Evolutionary conservation across 1,140 invertebrate species (phyloP), one percentile per base, ranked within the genome.

Genomic region (Cylas formicarius): DNA sequence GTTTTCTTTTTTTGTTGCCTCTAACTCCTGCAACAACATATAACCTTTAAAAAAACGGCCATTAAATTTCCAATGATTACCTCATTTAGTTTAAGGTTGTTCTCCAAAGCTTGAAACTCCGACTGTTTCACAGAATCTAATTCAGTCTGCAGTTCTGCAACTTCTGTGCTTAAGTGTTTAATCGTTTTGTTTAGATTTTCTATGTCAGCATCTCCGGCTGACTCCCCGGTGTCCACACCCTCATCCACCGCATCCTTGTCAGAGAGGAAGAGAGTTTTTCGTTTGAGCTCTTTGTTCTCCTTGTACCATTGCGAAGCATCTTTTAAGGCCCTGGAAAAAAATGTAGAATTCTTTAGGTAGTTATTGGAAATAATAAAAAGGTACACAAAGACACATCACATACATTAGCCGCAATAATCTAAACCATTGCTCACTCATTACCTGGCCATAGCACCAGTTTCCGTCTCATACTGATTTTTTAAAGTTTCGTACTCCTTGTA

Each of bases 401-500:
- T n/a, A n/a, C n/a, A n/a, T n/a, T n/a, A n/a, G n/a, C n/a, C n/a
- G n/a, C n/a, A n/a, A n/a, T n/a, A n/a, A n/a, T n/a, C n/a, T 9
- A 17, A 4, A 32, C 8, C 20, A 11, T 35, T 35, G 7, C 5
- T 41, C 11, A 33, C 32, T 66, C n/a, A n/a, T 63, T 52, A 76
- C 73, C 70, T 73, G 44, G 81, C 73, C 78, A 83, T 78, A 11
- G 81, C 78, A 10, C 73, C 74, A 0, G 77, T 76, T 53, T 84
- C 81, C 16, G 81, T 72, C 40, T 84, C 78, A 62, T 82, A 81
- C 64, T 81, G 75, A 55, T 76, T 75, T 56, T 79, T 80, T 2
- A 84, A 66, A 57, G 79, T 76, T 53, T 82, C 80, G 61, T 84
- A 84, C 57, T 84, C 82, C 33, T 74, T 75, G 60, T 78, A 83